Base-by-base conservation (phyloP, 2,797 vertebrate genomes). In the Scarus forsteni region DNA sequence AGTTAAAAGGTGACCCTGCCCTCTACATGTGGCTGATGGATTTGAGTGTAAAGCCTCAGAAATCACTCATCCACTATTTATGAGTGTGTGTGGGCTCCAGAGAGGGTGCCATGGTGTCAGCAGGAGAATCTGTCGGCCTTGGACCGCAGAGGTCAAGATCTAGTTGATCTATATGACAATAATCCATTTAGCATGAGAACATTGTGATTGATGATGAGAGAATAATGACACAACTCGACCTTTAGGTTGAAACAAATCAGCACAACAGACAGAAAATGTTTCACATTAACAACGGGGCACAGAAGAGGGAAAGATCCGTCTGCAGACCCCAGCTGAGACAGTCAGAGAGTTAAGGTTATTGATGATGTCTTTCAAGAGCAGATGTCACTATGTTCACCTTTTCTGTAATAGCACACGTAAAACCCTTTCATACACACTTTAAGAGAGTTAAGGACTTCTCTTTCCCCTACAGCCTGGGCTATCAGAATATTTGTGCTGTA, bases 1-100 rank as follows among this genome's bases (percentile, higher is more conserved):
- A 77, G 61, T 55, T 66, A 52, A 58, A 74, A 70, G 76, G 77
- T 88, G 75, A 89, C 84, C 78, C 82, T 79, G 59, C 14, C 62
- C 18, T 60, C 60, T 15, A 38, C 14, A 57, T 39, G 49, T 45
- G 16, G 36, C 11, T 80, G 82, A 79, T 74, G 65, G 58, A 79
- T 85, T 77, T 73, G 15, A 8, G 6, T 18, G 44, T 19, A 70
- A 81, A 83, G 63, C 72, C 56, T 71, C 27, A 36, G 52, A 77
- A 81, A 79, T 73, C 6, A 5, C 36, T 79, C 53, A 50, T 75
- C 66, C 49, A 70, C 44, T 70, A 53, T 82, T 60, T 59, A 79
- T 73, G 44, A 14, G 19, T n/a, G 68, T 40, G 34, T 10, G 9
- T 36, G 34, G 35, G 44, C 19, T 62, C 38, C 49, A 48, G 46